Percentiles rank a stretch among this genome's conserved stretches.
These are phyloP conservation scores for Boulengeromyrus knoepffleri DNA, from an alignment of 2,113 vertebrate genomes.

Conservation along the genomic window DNA sequence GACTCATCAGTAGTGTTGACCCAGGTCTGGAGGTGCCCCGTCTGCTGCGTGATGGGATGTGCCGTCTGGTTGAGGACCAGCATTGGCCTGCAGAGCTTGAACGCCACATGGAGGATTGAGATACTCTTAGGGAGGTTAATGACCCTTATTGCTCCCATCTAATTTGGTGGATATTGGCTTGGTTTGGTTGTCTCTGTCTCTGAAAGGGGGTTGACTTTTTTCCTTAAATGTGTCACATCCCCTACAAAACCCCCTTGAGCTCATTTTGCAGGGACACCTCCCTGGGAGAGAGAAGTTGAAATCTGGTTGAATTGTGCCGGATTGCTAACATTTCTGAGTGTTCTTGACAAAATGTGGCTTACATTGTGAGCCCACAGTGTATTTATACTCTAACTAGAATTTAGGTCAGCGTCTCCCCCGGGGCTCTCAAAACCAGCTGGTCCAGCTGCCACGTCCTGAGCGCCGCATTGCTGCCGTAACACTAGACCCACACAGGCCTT, in stretches of 20 bases:
- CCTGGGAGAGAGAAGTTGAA: neutral
- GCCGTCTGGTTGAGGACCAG: neutral
- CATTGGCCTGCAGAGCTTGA: neutral
- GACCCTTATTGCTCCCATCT: neutral
- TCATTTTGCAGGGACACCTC: neutral
- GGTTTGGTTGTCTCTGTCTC: neutral
- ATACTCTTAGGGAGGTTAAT: neutral
- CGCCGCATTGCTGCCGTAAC: slow-evolving; percentile 2
- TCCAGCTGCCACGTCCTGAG: neutral
- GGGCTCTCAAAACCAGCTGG: neutral
- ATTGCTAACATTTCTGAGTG: neutral
- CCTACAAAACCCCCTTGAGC: neutral
- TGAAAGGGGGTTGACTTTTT: neutral
- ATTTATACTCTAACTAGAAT: slow-evolving; percentile 16
- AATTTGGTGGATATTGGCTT: neutral
- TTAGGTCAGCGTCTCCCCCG: slow-evolving; percentile 1
- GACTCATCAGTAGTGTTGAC: neutral
- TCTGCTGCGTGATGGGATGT: neutral
- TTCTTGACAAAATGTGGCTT: neutral
- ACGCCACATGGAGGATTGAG: neutral
- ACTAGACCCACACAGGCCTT: slow-evolving; percentile 1
- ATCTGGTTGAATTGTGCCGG: neutral
- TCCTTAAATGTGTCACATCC: neutral
- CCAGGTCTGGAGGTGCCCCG: neutral
- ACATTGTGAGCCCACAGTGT: neutral